phyloP scores from a whole-genome alignment of 2,888 invertebrate species.

The Acleris laterana region DNA sequence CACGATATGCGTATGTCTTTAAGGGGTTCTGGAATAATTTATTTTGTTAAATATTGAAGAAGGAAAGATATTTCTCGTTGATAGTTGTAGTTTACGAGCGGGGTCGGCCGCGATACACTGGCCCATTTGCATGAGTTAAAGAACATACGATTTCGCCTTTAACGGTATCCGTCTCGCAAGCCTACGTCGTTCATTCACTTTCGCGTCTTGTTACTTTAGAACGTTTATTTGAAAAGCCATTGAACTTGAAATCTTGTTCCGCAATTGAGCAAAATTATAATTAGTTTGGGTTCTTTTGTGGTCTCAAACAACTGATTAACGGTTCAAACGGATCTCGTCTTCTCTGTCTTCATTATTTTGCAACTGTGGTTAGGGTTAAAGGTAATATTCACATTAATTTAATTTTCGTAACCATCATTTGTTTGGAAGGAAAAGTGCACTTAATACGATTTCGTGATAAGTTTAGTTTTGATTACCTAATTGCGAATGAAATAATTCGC shows the following conservation, averaged over 20 bases:
- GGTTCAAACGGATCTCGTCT: not conserved
- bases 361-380: constrained; percentile 11
- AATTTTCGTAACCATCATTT: not conserved
- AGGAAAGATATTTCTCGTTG: constrained; percentile 3
- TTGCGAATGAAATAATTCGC: too few relatives aligned
- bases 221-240: constrained; percentile 7
- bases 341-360: constrained; percentile 7
- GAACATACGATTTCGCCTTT: constrained; percentile 68
- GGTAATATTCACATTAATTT: not conserved
- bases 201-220: constrained; percentile 48
- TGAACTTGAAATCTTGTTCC: constrained; percentile 1
- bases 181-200: constrained; percentile 66
- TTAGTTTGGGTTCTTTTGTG: constrained; percentile 7
- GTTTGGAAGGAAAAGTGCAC: not conserved
- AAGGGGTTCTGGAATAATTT: not conserved
- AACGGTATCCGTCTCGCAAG: constrained; percentile 63
- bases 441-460: too few relatives aligned
- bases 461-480: too few relatives aligned
- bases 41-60: constrained; percentile 2
- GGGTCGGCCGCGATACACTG: constrained; percentile 56
- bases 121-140: constrained; percentile 66
- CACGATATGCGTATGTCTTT: too few relatives aligned
- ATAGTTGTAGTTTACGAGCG: constrained; percentile 27
- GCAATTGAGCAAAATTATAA: not conserved
- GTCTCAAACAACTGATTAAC: constrained; percentile 4